Percentiles rank a stretch among this genome's conserved stretches.
These are phyloP conservation scores for Galago senegalensis DNA, from an alignment of 2,797 vertebrate genomes.

Conservation along the genomic window DNA sequence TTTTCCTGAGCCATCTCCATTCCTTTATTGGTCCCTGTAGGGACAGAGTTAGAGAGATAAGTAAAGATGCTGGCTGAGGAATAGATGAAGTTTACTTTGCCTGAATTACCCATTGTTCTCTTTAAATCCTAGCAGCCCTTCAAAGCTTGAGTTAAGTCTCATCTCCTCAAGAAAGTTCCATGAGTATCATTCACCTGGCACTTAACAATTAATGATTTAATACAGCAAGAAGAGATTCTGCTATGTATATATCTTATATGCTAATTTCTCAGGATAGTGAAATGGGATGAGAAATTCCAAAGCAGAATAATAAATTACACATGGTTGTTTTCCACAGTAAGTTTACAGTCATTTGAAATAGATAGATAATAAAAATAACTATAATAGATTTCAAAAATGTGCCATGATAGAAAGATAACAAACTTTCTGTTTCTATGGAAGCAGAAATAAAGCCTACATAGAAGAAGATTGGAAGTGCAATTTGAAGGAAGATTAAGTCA, in stretches of 20 bases:
- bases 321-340: neutral
- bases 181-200: neutral
- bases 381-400: neutral
- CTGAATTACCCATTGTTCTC: neutral
- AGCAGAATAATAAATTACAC: neutral
- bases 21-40: neutral
- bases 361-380: neutral
- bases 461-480: neutral
- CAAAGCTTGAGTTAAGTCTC: neutral
- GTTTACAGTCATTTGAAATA: neutral
- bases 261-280: neutral
- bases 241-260: neutral
- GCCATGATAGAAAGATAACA: neutral
- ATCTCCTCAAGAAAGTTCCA: neutral
- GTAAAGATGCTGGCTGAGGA: neutral
- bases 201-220: constrained; percentile 41
- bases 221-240: neutral
- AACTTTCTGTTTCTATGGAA: neutral
- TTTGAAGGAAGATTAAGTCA: neutral
- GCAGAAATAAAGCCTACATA: neutral
- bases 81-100: neutral
- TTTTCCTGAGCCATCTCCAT: neutral
- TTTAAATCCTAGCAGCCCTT: neutral
- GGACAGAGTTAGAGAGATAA: neutral
- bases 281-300: neutral